phyloP scores from a whole-genome alignment of 2,888 invertebrate genomes.

The Scaptomyza tumidula region DNA sequence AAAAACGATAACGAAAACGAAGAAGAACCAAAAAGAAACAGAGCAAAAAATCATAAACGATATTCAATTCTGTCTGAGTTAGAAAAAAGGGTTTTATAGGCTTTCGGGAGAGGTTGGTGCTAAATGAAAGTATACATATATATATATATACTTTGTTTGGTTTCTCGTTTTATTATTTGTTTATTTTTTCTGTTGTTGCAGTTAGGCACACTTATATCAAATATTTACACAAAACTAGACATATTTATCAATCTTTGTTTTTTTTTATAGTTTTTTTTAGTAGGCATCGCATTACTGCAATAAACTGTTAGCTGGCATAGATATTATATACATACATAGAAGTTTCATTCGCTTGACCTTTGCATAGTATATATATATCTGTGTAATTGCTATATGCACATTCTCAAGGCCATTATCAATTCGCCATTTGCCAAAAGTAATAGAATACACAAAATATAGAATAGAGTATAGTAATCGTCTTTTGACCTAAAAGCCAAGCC shows the following conservation, averaged over 20 bases:
- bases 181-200: conserved; percentile 36
- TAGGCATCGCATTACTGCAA: conserved; percentile 59
- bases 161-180: conserved; percentile 36
- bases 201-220: conserved; percentile 40
- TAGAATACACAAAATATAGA: conserved; percentile 10
- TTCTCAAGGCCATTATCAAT: conserved; percentile 60
- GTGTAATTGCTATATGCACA: conserved; percentile 24
- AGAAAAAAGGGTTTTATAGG: background rate
- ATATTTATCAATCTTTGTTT: conserved; percentile 65
- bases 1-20: conserved; percentile 14
- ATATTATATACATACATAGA: background rate
- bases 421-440: conserved; percentile 38
- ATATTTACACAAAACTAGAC: conserved; percentile 78
- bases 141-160: conserved; percentile 5
- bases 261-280: conserved; percentile 52
- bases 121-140: conserved; percentile 9
- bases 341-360: background rate
- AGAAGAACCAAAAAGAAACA: conserved; percentile 19
- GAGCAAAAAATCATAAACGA: conserved; percentile 22
- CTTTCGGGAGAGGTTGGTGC: conserved; percentile 13
- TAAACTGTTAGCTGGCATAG: conserved; percentile 38
- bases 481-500: conserved; percentile 74
- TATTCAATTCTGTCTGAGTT: conserved; percentile 15
- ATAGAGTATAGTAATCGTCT: conserved; percentile 22
- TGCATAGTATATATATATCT: background rate